phyloP scores from a whole-genome alignment of 2,888 invertebrate species.

The Diloba caeruleocephala region DNA sequence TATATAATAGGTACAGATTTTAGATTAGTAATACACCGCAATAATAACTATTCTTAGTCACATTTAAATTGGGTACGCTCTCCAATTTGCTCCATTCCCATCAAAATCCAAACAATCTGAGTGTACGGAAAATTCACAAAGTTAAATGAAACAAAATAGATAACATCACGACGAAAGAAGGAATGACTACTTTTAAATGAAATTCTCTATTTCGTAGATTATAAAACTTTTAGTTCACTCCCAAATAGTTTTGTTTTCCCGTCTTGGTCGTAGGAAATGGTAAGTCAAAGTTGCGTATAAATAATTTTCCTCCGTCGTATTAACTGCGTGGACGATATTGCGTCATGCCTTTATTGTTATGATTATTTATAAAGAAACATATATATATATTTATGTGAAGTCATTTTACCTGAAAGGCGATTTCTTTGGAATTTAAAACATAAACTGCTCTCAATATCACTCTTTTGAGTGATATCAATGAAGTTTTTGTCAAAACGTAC shows the following conservation, averaged over 20 bases:
- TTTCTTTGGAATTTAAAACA: no score
- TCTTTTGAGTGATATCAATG: no score
- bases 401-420: no score
- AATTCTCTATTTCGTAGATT: slow-evolving; percentile 35
- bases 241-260: slow-evolving; percentile 49
- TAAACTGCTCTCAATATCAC: no score
- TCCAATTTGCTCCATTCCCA: neutral
- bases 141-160: slow-evolving; percentile 10
- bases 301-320: slow-evolving; percentile 32
- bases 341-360: slow-evolving; percentile 36
- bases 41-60: neutral
- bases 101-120: slow-evolving; percentile 4
- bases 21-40: no score
- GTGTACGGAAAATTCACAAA: neutral
- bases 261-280: slow-evolving; percentile 28
- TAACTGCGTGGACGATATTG: slow-evolving; percentile 14
- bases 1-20: no score
- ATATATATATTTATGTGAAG: slow-evolving; percentile 19
- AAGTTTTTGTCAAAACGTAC: no score
- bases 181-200: slow-evolving; percentile 45
- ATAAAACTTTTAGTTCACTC: slow-evolving; percentile 35
- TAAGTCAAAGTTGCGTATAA: slow-evolving; percentile 36
- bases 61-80: neutral
- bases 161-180: slow-evolving; percentile 9
- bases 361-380: slow-evolving; percentile 21